Evolutionary conservation across 2,888 invertebrate genomes (phyloP).

Genomic region (Erebia epiphron): DNA sequence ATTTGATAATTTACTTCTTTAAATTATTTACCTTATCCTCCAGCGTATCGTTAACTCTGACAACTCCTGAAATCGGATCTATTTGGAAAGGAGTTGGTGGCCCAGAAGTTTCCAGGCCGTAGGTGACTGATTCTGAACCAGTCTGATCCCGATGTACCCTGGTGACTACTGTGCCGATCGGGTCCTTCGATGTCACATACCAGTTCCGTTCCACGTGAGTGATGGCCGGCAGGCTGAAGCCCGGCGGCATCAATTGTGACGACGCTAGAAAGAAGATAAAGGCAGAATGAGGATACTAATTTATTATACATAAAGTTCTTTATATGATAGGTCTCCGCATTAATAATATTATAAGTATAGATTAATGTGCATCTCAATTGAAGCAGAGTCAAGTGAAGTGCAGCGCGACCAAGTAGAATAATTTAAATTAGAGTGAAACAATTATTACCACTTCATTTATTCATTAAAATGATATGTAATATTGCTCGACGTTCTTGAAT

Average conservation of each 20-base stretch:
- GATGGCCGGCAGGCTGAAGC: conserved; percentile 86
- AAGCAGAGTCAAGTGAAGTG: too few relatives aligned
- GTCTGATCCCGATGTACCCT: conserved; percentile 86
- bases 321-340: too few relatives aligned
- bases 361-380: too few relatives aligned
- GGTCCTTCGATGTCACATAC: conserved; percentile 87
- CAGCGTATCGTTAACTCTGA: conserved; percentile 91
- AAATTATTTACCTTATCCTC: conserved; percentile 85
- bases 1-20: background rate
- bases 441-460: too few relatives aligned
- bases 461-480: too few relatives aligned
- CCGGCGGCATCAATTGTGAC: conserved; percentile 71
- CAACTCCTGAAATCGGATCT: conserved; percentile 88
- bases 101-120: conserved; percentile 85
- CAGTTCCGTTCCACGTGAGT: conserved; percentile 89
- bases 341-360: too few relatives aligned
- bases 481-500: too few relatives aligned
- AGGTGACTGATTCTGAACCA: conserved; percentile 84
- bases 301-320: too few relatives aligned
- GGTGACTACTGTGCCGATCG: conserved; percentile 88
- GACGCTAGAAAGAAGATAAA: conserved; percentile 57
- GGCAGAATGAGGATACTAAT: background rate
- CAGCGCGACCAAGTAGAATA: too few relatives aligned
- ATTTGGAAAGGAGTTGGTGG: conserved; percentile 89
- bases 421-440: too few relatives aligned